phyloP scores from a whole-genome alignment of 2,113 vertebrate species.

The Synchiropus splendidus region DNA sequence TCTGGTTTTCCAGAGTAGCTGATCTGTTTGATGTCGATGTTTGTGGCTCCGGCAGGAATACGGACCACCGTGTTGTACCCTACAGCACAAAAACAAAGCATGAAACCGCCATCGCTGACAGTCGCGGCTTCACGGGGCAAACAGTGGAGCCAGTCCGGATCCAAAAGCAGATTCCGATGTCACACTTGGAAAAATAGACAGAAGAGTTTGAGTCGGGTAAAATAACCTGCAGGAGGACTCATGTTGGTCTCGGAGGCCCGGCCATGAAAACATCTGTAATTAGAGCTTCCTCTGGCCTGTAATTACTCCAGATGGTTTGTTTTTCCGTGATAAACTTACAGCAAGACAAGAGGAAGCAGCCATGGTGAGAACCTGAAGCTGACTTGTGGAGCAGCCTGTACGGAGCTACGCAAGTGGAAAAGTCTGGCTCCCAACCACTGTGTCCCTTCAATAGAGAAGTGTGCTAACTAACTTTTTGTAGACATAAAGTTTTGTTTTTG shows the following conservation, averaged over 20 bases:
- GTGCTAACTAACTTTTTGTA: too few relatives aligned
- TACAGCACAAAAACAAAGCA: constrained; percentile 31
- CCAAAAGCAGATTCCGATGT: constrained; percentile 6
- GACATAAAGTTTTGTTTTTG: too few relatives aligned
- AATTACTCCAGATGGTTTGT: constrained; percentile 48
- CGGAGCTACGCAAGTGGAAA: too few relatives aligned
- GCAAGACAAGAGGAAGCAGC: constrained; percentile 16
- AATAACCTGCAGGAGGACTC: constrained; percentile 47
- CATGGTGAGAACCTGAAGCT: constrained; percentile 3
- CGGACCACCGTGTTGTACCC: constrained; percentile 88
- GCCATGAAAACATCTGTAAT: constrained; percentile 55
- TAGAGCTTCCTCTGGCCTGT: constrained; percentile 52
- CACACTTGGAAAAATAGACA: constrained; percentile 39
- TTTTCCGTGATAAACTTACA: constrained; percentile 42
- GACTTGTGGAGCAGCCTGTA: not conserved
- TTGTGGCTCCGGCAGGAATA: constrained; percentile 91
- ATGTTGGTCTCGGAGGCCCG: constrained; percentile 47
- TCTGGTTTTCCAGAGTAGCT: constrained; percentile 92
- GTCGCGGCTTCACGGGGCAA: not conserved
- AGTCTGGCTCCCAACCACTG: too few relatives aligned
- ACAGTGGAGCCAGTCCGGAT: not conserved
- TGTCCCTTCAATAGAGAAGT: too few relatives aligned
- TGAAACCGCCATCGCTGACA: too few relatives aligned
- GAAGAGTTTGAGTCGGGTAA: constrained; percentile 37
- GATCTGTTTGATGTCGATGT: constrained; percentile 87